phyloP scores from a whole-genome alignment of 2,888 invertebrate species.

The Lumbricus terrestris region DNA sequence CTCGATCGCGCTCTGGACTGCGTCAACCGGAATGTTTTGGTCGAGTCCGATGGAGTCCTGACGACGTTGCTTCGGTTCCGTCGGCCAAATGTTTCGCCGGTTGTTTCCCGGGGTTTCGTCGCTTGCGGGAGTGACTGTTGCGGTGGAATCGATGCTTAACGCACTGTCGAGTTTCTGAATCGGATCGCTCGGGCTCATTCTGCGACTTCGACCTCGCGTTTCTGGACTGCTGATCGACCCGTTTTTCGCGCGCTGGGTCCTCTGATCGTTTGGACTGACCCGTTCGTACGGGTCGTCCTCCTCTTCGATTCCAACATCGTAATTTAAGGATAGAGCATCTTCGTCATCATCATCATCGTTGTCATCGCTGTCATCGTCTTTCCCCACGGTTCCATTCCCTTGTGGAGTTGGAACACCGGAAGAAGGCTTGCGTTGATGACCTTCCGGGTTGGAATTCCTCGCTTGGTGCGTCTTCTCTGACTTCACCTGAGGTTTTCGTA shows the following conservation, averaged over 20 bases:
- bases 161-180: background rate
- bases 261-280: background rate
- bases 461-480: background rate
- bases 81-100: background rate
- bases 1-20: conserved; percentile 28
- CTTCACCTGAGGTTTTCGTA: background rate
- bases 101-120: background rate
- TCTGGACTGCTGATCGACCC: background rate
- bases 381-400: background rate
- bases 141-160: background rate
- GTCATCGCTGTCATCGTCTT: conserved; percentile 9
- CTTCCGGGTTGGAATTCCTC: background rate
- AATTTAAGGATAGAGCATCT: conserved; percentile 28
- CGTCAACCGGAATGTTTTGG: background rate
- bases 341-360: conserved; percentile 26
- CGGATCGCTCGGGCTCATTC: background rate
- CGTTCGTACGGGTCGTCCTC: background rate
- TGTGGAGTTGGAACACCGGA: background rate
- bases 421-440: background rate
- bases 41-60: background rate
- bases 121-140: background rate
- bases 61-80: background rate
- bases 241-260: background rate
- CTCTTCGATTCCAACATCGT: conserved; percentile 25
- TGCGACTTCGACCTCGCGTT: background rate